Base-by-base conservation (phyloP, 2,888 invertebrate genomes). In the Lymantria dispar region DNA sequence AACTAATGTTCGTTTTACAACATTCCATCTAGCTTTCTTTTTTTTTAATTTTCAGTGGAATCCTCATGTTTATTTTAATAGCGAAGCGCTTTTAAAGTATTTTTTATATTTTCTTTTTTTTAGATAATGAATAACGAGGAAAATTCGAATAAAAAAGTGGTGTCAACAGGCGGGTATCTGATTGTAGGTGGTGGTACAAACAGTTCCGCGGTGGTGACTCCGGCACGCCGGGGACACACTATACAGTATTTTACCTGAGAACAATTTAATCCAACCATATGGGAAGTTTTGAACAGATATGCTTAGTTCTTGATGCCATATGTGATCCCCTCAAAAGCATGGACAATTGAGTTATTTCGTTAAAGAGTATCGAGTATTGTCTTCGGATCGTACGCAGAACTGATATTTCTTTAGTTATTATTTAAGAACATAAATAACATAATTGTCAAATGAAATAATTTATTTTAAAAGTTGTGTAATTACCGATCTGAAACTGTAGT, bases 151-250 rank as follows among this genome's bases (percentile, higher is more conserved):
- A 87, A 89, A 71, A 88, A 88, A 60, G 81, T 88, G 54, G 80
- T 87, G 48, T 83, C 90, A 1, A 83, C 90, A 0, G 90, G 90
- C 44, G 90, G 90, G 0, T 90, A 87, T 66, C 74, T 90, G 53
- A 88, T 90, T 37, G 87, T 90, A 30, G 89, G 89, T 31, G 69
- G 73, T 7, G 53, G 63, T 14, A 56, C 57, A 8, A 56, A 59
- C 58, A 68, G 54, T 62, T 41, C 77, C 11, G 54, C 80, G 0
- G 70, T 78, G 2, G 64, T 78, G 12, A 64, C 78, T 1, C 73
- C 74, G 5, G 53, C 80, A 0, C 62, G 83, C 1, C 69, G 81
- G 30, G 65, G 77, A 11, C 77, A 78, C 58, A 57, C 76, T 43
- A 74, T 83, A 11, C 85, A 84, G 48, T 84, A 84, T 70, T 77